Conservation (phyloP, 2,797 vertebrate genomes). For the Crenichthys baileyi region DNA sequence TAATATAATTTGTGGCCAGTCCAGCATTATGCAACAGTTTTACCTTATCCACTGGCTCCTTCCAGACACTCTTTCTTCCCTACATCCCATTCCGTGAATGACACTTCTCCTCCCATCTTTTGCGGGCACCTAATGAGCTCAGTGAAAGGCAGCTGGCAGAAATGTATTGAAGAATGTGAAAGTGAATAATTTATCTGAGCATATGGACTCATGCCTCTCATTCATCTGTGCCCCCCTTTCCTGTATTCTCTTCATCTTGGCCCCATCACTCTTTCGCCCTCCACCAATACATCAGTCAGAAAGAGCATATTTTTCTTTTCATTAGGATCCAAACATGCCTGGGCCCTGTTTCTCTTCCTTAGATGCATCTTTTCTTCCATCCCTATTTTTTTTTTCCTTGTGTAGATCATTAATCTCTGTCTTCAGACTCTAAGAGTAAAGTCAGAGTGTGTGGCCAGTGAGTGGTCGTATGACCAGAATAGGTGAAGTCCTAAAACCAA, state of each 20-base stretch:
- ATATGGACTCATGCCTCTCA: conserved; percentile 68
- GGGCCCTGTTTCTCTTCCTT: neutral
- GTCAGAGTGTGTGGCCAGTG: too few relatives aligned
- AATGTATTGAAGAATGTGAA: conserved; percentile 61
- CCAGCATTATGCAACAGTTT: conserved; percentile 7
- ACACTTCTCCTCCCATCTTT: conserved; percentile 48
- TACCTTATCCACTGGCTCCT: conserved; percentile 2
- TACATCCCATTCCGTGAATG: conserved; percentile 25
- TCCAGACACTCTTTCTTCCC: conserved; percentile 5
- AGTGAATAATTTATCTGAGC: conserved; percentile 80
- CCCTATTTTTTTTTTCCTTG: neutral
- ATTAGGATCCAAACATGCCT: neutral
- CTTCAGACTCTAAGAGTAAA: too few relatives aligned
- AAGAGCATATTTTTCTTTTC: conserved; percentile 11
- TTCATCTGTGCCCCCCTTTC: conserved; percentile 36
- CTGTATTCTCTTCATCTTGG: conserved; percentile 29
- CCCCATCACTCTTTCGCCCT: conserved; percentile 12
- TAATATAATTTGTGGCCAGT: conserved; percentile 2
- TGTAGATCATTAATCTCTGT: too few relatives aligned
- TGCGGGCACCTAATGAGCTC: conserved; percentile 59
- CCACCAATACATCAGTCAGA: conserved; percentile 31
- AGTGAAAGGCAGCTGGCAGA: conserved; percentile 62
- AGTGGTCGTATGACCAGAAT: too few relatives aligned
- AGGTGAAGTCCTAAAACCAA: too few relatives aligned
- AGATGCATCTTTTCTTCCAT: neutral